Conservation (phyloP, 2,888 invertebrate genomes). For the Parasteatoda lunata region DNA sequence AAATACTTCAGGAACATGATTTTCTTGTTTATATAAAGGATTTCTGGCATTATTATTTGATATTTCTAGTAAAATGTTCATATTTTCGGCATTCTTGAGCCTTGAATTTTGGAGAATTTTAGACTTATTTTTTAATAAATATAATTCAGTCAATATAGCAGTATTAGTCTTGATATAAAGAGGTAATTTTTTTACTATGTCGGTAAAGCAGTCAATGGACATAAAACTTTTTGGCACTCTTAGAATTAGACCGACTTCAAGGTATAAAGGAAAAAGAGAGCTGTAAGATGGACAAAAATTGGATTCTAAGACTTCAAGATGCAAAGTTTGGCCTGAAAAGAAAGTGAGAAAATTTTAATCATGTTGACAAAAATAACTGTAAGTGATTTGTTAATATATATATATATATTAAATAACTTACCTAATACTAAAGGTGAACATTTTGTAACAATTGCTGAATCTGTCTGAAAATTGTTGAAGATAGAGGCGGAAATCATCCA, state of each 20-base stretch:
- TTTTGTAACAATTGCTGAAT: slow-evolving; percentile 30
- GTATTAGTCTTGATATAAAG: slow-evolving; percentile 32
- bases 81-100: not conserved
- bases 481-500: slow-evolving; percentile 26
- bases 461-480: slow-evolving; percentile 17
- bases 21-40: not conserved
- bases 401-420: not conserved
- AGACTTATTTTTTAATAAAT: slow-evolving; percentile 18
- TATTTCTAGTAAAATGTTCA: slow-evolving; percentile 3
- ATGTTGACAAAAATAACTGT: not conserved
- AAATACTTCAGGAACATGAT: not conserved
- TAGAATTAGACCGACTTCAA: slow-evolving; percentile 52
- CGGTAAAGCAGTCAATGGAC: slow-evolving; percentile 9
- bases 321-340: not conserved
- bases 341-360: not conserved
- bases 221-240: slow-evolving; percentile 23
- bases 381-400: not conserved
- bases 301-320: slow-evolving; percentile 21
- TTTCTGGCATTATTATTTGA: not conserved
- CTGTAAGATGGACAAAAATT: slow-evolving; percentile 7
- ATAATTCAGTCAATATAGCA: slow-evolving; percentile 35
- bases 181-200: slow-evolving; percentile 16
- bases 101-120: not conserved
- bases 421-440: slow-evolving; percentile 15
- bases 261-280: slow-evolving; percentile 25